Evolutionary conservation across 2,888 invertebrate species (phyloP).

Genomic region (Tachina fera): DNA sequence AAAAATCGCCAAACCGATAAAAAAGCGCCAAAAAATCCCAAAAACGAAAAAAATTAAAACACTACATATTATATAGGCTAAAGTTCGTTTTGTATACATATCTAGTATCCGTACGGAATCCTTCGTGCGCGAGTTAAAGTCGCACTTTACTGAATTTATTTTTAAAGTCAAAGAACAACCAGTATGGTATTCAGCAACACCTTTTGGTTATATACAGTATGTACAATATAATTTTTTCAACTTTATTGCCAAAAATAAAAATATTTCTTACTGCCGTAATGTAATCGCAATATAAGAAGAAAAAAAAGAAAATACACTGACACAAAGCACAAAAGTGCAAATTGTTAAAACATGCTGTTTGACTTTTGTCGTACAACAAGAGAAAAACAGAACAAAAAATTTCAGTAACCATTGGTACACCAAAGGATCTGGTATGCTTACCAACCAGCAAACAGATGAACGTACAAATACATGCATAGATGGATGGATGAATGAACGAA

Average conservation of each 20-base stretch:
- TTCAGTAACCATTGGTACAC: conserved; percentile 17
- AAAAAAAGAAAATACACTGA: conserved; percentile 8
- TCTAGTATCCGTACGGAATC: no score
- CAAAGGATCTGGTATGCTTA: not conserved
- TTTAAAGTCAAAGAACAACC: not conserved
- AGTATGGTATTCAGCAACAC: not conserved
- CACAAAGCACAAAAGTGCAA: conserved; percentile 47
- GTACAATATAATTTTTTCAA: not conserved
- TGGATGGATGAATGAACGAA: conserved; percentile 15
- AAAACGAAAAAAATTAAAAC: no score
- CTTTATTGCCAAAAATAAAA: not conserved
- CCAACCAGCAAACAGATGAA: not conserved
- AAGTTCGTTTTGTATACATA: no score
- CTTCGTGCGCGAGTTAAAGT: no score
- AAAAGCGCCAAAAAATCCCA: no score
- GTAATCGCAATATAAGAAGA: no score
- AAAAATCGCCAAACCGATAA: no score
- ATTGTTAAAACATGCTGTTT: conserved; percentile 65
- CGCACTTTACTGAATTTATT: no score
- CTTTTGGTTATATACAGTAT: not conserved
- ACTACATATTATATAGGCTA: no score
- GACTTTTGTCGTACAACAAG: conserved; percentile 56
- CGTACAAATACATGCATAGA: not conserved
- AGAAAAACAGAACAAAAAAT: not conserved
- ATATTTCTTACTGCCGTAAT: not conserved